Base-by-base conservation (phyloP, 1,140 invertebrate species). In the Bombyx mandarina region DNA sequence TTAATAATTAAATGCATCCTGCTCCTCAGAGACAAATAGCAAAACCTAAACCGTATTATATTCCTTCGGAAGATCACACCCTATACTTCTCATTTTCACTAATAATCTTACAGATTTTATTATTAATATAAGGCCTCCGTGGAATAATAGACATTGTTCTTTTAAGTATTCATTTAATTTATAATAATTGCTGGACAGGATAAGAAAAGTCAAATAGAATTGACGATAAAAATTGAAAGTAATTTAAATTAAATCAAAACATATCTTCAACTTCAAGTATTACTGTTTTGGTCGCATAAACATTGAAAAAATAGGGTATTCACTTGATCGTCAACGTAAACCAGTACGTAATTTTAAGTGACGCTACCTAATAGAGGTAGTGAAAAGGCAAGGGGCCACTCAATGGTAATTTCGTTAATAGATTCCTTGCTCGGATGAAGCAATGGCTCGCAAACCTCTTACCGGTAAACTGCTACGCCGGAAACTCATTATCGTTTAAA, bases 401-500 rank as follows among this genome's bases (percentile, higher is more conserved):
- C 60, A 57, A 63, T 63, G 60, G 57, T 59, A 57, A 65, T 75
- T 64, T 57, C 58, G 56, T 71, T 68, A 67, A 70, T 68, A 73
- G 67, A 72, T 73, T 66, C 63, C 58, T 65, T 64, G 54, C 58
- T 58, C 58, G 66, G 69, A 75, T 69, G 70, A 71, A 71, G 66
- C 69, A 69, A 58, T 68, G 62, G 66, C 67, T 66, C 60, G 52
- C 67, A 64, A 75, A 69, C 66, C 69, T 76, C 70, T 67, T 79
- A 70, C 66, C 71, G 59, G 65, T 71, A 72, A 75, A 78, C 74
- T 73, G 70, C 76, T 81, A 81, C 75, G 69, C 70, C 66, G 69
- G 65, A 83, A 81, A 83, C 78, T 83, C 79, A 86, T 86, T 83
- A 86, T 73, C 72, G 65, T 71, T 71, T 67, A 77, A 79, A 81